A percentile compares a stretch with the other conserved stretches of the same genome.
These are phyloP conservation scores for Amblyraja radiata DNA, from an alignment of 2,797 vertebrate species.

Conservation along the genomic window DNA sequence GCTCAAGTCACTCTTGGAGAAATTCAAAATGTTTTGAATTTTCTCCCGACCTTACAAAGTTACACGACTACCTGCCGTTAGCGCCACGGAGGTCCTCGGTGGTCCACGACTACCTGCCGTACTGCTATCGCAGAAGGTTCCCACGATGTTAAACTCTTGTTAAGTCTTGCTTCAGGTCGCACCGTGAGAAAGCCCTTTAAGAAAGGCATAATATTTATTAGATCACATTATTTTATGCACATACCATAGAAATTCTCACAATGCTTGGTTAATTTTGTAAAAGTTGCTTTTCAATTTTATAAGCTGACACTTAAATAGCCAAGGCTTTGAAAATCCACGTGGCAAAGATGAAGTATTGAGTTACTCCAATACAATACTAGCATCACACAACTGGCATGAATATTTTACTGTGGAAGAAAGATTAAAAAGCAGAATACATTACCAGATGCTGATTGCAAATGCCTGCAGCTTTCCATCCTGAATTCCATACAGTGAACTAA, in stretches of 20 bases:
- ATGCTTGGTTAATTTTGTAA: background rate
- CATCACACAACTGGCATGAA: background rate
- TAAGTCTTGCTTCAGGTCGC: too few species aligned
- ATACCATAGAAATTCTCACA: background rate
- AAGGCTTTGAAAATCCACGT: background rate
- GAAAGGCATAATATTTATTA: background rate
- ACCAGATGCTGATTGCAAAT: background rate
- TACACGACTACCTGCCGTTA: too few species aligned
- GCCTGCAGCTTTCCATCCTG: background rate
- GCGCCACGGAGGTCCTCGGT: too few species aligned
- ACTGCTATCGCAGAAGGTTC: too few species aligned
- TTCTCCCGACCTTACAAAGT: too few species aligned
- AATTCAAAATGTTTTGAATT: too few species aligned
- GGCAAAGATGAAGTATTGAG: background rate
- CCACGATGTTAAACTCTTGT: too few species aligned
- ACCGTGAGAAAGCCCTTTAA: too few species aligned
- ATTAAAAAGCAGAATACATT: background rate
- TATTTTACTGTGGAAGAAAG: background rate
- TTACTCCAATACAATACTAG: background rate
- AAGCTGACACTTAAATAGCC: background rate
- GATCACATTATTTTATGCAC: background rate
- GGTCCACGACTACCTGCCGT: too few species aligned
- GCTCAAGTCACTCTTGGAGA: too few species aligned
- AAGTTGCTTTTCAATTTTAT: background rate
- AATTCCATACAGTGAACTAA: background rate